These are phyloP conservation scores for Lomographa bimaculata DNA, from an alignment of 2,888 invertebrate genomes.

Conservation along the genomic window DNA sequence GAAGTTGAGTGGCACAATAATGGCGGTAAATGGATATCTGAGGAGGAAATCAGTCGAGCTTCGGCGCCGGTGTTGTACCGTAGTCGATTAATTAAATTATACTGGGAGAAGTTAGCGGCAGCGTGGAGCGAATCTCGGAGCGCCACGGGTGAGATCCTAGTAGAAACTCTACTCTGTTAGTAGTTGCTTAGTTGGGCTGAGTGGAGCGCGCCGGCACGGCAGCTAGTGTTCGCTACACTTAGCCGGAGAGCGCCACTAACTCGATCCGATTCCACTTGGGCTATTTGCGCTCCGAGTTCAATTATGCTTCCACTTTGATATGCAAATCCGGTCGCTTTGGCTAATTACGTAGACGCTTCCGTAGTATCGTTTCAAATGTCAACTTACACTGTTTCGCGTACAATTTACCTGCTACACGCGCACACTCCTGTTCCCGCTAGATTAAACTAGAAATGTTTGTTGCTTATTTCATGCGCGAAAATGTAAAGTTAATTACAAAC, in stretches of 20 bases:
- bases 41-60: constrained; percentile 71
- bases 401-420: constrained; percentile 23
- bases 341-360: constrained; percentile 77
- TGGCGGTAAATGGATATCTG: constrained; percentile 73
- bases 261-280: constrained; percentile 76
- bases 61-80: constrained; percentile 57
- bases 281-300: constrained; percentile 79
- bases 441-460: constrained; percentile 25
- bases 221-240: constrained; percentile 59
- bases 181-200: constrained; percentile 29
- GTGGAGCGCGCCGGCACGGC: constrained; percentile 26
- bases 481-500: constrained; percentile 19
- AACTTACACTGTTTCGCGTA: constrained; percentile 43
- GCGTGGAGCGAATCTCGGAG: constrained; percentile 43
- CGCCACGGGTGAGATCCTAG: constrained; percentile 23
- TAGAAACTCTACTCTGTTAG: too few species aligned
- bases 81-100: constrained; percentile 78
- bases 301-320: constrained; percentile 80
- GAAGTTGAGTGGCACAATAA: constrained; percentile 69
- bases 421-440: constrained; percentile 20
- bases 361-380: constrained; percentile 65
- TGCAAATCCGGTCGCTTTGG: constrained; percentile 77
- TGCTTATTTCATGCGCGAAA: constrained; percentile 16
- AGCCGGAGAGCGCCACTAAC: constrained; percentile 69
- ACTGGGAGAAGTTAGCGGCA: constrained; percentile 56